Base-by-base conservation (phyloP, 1,140 invertebrate genomes). In the Drosophila nigromelanica region DNA sequence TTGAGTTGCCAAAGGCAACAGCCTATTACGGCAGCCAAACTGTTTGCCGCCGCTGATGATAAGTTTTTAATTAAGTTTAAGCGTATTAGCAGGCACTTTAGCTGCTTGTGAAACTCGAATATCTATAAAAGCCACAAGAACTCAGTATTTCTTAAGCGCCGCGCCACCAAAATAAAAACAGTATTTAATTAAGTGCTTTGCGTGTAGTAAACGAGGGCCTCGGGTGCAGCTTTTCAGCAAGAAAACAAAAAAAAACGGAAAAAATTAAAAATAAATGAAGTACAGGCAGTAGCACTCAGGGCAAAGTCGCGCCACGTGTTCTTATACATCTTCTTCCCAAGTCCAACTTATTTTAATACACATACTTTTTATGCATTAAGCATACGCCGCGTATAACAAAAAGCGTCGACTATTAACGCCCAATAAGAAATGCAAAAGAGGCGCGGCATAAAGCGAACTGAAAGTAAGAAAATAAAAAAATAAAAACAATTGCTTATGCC, bases 1-100 rank as follows among this genome's bases (percentile, higher is more conserved):
- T 54, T 67, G 27, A 18, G 42, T 66, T 66, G 62, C 52, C 62
- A 27, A 48, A 42, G 61, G 74, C 59, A 82, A 69, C 18, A 3
- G 37, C 74, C 60, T 48, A 15, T 24, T n/a, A 73, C 8, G 76
- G 37, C 48, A 56, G 56, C 56, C 59, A 86, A 85, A 86, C 77
- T 85, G 81, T 68, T 80, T 86, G 71, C 47, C 72, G 66, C 68
- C 78, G 78, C 78, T 82, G 82, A 73, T 89, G 82, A 87, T 87
- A 82, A 87, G 82, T 87, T 87, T 87, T 87, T 87, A 87, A 87
- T 87, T 87, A 73, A 69, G 67, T 78, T 87, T 82, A 76, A 69
- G 82, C 75, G 76, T 73, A 82, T 86, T 87, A 87, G 75, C 58
- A 55, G 81, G 61, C 75, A 82, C 71, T 82, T 82, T 75, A 78